Percentiles rank a stretch among this genome's conserved stretches.
These are phyloP conservation scores for Hephaestus fuliginosus DNA, from an alignment of 2,797 vertebrate genomes.

Conservation along the genomic window DNA sequence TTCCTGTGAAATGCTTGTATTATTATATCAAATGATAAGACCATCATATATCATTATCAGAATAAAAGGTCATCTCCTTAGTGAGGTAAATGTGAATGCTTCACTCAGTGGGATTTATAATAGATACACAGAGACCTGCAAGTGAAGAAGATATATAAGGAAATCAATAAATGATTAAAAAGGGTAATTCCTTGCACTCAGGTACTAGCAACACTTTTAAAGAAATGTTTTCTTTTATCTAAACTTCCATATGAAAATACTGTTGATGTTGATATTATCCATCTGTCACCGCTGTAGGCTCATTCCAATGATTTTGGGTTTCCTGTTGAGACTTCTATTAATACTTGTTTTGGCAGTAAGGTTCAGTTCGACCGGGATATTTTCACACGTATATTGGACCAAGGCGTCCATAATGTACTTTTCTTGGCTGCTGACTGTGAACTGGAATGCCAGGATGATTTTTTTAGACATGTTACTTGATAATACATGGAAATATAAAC, in stretches of 20 bases:
- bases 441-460: slow-evolving; percentile 16
- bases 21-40: neutral
- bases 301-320: slow-evolving; percentile 12
- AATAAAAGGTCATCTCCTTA: neutral
- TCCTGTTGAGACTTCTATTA: slow-evolving; percentile 17
- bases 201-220: neutral
- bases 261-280: slow-evolving; percentile 4
- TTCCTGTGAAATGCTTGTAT: neutral
- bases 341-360: slow-evolving; percentile 23
- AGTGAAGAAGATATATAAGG: neutral
- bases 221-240: neutral
- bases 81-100: neutral
- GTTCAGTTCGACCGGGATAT: slow-evolving; percentile 16
- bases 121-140: neutral
- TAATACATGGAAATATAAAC: slow-evolving; percentile 32
- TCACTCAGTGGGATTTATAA: neutral
- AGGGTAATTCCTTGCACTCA: neutral
- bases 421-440: slow-evolving; percentile 39
- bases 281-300: neutral
- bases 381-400: slow-evolving; percentile 45
- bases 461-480: slow-evolving; percentile 15
- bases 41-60: neutral
- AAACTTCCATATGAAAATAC: neutral
- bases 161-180: neutral
- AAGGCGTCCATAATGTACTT: slow-evolving; percentile 5